These are phyloP conservation scores for Argyresthia goedartella DNA, from an alignment of 2,888 invertebrate genomes.

Conservation along the genomic window DNA sequence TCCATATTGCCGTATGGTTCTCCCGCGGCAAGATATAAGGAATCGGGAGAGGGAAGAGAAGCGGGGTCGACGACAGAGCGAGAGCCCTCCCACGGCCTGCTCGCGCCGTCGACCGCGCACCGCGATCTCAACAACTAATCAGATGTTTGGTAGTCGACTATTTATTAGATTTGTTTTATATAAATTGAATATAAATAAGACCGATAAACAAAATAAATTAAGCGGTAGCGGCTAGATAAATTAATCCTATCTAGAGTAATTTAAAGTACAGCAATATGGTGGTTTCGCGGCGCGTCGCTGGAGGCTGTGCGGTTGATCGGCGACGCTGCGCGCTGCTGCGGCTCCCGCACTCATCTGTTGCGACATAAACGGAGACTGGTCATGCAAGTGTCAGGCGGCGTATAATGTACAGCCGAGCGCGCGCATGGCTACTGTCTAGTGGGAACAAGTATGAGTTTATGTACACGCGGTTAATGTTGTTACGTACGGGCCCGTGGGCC, in stretches of 20 bases:
- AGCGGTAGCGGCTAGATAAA: slow-evolving; percentile 64
- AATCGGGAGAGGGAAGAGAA: slow-evolving; percentile 36
- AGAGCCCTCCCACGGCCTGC: slow-evolving; percentile 24
- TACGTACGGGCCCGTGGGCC: slow-evolving; percentile 65
- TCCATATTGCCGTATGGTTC: slow-evolving; percentile 50
- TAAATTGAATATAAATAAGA: slow-evolving; percentile 54
- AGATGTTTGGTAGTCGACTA: slow-evolving; percentile 58
- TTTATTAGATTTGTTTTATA: slow-evolving; percentile 49
- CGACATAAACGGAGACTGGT: slow-evolving; percentile 71
- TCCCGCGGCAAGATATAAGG: slow-evolving; percentile 33
- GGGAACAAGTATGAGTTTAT: slow-evolving; percentile 47
- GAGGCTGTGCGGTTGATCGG: slow-evolving; percentile 60
- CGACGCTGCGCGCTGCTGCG: slow-evolving; percentile 49
- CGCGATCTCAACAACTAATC: slow-evolving; percentile 42
- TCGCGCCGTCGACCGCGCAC: slow-evolving; percentile 37
- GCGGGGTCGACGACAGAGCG: slow-evolving; percentile 36
- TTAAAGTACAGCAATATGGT: slow-evolving; percentile 60
- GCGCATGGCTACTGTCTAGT: slow-evolving; percentile 46
- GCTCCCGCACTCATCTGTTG: slow-evolving; percentile 67
- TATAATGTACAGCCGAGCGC: slow-evolving; percentile 69
- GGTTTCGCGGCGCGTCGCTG: slow-evolving; percentile 59
- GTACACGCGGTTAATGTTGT: slow-evolving; percentile 69
- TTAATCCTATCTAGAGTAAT: slow-evolving; percentile 61
- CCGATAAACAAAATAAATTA: slow-evolving; percentile 69
- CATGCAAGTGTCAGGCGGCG: slow-evolving; percentile 68